Evolutionary conservation across 2,888 invertebrate genomes (phyloP).

Genomic region (Eristalinus aeneus): DNA sequence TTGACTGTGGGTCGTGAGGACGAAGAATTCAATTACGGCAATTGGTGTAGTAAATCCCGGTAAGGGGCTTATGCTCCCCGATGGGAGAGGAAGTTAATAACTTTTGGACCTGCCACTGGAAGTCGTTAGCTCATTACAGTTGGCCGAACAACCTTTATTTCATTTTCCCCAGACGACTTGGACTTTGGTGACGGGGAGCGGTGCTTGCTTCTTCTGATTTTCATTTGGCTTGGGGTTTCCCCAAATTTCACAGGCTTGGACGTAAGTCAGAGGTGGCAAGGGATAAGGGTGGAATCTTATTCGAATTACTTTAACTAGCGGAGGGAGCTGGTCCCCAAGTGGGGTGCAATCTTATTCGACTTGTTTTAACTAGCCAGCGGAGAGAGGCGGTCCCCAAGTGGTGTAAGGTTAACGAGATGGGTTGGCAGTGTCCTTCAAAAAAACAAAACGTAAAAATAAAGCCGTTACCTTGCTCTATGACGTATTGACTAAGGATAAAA

Average conservation of each 20-base stretch:
- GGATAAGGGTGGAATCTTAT: no score
- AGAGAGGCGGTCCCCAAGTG: no score
- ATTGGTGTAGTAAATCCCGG: constrained; percentile 19
- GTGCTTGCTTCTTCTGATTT: neutral
- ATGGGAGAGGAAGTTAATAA: constrained; percentile 10
- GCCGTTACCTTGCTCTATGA: no score
- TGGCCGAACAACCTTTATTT: constrained; percentile 6
- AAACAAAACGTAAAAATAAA: no score
- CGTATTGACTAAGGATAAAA: no score
- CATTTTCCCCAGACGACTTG: neutral
- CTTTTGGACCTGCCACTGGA: constrained; percentile 17
- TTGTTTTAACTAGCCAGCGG: no score
- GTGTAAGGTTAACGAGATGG: no score
- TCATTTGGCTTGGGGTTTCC: neutral
- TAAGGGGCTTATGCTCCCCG: neutral
- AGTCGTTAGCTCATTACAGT: constrained; percentile 38
- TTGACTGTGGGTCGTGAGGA: constrained; percentile 23
- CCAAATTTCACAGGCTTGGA: neutral
- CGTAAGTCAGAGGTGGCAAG: neutral
- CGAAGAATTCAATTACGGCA: constrained; percentile 23
- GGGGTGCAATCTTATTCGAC: no score
- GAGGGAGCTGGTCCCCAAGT: no score
- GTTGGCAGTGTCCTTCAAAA: no score
- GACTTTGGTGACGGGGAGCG: neutral
- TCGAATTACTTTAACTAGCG: no score